These are phyloP conservation scores for Dissostichus mawsoni DNA, from an alignment of 2,113 vertebrate genomes.

Conservation along the genomic window DNA sequence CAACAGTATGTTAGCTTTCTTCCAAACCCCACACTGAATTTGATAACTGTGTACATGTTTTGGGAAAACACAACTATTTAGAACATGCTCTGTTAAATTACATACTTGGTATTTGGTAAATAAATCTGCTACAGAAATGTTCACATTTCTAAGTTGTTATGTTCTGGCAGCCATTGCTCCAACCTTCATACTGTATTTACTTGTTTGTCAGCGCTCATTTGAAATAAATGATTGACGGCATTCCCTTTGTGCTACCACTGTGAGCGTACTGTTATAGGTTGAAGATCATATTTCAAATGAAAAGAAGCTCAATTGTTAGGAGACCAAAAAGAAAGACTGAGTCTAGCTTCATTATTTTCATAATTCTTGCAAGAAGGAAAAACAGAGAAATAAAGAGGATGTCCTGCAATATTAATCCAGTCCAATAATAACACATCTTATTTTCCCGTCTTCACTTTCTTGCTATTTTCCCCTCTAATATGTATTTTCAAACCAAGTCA, in stretches of 20 bases:
- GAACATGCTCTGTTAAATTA: not conserved
- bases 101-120: not conserved
- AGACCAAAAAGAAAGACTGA: not conserved
- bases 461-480: not conserved
- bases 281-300: not conserved
- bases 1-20: not conserved
- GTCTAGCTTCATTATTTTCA: not conserved
- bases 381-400: conserved; percentile 1
- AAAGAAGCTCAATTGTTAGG: not conserved
- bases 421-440: conserved; percentile 16
- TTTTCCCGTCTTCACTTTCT: not conserved
- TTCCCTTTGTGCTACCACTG: conserved; percentile 22
- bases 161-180: conserved; percentile 11
- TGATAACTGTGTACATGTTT: not conserved
- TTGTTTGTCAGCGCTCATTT: conserved; percentile 10
- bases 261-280: conserved; percentile 9
- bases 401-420: not conserved
- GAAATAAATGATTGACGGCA: conserved; percentile 39
- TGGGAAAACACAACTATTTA: not conserved
- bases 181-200: not conserved
- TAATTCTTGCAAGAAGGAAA: not conserved
- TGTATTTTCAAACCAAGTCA: conserved; percentile 6
- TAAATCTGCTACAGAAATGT: not conserved
- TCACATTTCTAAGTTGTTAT: conserved; percentile 11
- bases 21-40: not conserved